These are phyloP conservation scores for Antheraea mylitta DNA, from an alignment of 1,140 invertebrate genomes.

Conservation along the genomic window DNA sequence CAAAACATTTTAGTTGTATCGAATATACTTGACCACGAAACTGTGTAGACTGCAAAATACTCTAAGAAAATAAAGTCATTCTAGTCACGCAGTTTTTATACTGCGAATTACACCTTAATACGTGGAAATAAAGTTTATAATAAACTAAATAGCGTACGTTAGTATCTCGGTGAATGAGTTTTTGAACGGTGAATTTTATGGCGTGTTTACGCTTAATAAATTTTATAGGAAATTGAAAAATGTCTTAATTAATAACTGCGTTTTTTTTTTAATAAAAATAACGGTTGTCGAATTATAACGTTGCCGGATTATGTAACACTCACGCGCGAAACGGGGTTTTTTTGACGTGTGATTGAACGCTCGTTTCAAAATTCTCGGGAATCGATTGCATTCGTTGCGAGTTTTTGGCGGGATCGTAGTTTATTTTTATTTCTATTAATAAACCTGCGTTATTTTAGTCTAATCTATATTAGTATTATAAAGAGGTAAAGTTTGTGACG, in stretches of 20 bases:
- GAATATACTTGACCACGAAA: no score
- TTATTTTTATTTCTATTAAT: no score
- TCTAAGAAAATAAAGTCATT: background rate
- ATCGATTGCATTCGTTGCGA: background rate
- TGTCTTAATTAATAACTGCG: background rate
- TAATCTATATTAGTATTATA: no score
- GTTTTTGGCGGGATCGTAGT: no score
- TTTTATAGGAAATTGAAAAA: slow-evolving; percentile 1
- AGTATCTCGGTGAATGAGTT: background rate
- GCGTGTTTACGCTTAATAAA: background rate
- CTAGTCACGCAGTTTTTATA: background rate
- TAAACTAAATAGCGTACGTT: background rate
- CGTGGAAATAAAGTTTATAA: background rate
- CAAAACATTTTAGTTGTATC: no score
- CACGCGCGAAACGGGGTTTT: background rate
- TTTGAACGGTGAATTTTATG: background rate
- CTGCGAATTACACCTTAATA: background rate
- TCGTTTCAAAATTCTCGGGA: background rate
- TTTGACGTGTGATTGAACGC: background rate
- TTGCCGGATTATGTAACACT: background rate
- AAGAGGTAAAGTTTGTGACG: no score
- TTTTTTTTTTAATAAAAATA: background rate
- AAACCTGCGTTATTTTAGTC: no score
- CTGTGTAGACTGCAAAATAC: background rate
- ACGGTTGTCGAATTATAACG: background rate